Evolutionary conservation across 2,888 invertebrate species (phyloP), one percentile per base, ranked within the genome.

Genomic region (Napeogenes sylphis): DNA sequence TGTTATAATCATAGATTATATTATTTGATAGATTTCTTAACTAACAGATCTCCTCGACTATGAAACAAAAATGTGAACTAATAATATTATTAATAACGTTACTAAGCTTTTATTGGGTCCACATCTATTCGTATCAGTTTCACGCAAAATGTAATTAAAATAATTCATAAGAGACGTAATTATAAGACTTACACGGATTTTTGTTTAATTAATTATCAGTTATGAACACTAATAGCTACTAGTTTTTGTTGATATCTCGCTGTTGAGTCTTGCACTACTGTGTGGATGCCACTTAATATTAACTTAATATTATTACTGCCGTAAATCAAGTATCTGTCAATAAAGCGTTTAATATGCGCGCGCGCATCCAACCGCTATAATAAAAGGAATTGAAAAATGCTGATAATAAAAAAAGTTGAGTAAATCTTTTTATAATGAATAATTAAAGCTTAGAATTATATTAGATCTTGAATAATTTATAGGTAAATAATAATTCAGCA

Each of bases 301-400:
- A n/a, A n/a, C n/a, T n/a, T n/a, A 66, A 68, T 66, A 63, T 62
- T 65, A 67, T 64, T 58, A 56, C 62, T 33, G 45, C 64, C 63
- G 68, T 71, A 68, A 71, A 69, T 70, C 70, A 68, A 66, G 63
- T 51, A 55, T 53, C 47, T 63, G 65, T 65, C 65, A 57, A 62
- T 53, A 57, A 10, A 42, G 56, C 59, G 65, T 68, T 58, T 58
- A 57, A 46, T 57, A 51, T 51, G 59, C 56, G 56, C 42, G 8
- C 45, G 63, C 42, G 33, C 64, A 61, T 51, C 51, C 51, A 51
- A 12, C 51, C 30, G 30, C 51, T 51, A 30, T 51, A 42, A 42
- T 42, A 42, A 42, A 10, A 42, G 8, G 30, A 51, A 51, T 51
- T 5, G 51, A 51, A 30, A 51, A 10, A 47, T 14, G 47, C n/a